A percentile compares a stretch with the other conserved stretches of the same genome.
Conservation (phyloP, 2,888 invertebrate genomes). For the Heliconius cydno region DNA sequence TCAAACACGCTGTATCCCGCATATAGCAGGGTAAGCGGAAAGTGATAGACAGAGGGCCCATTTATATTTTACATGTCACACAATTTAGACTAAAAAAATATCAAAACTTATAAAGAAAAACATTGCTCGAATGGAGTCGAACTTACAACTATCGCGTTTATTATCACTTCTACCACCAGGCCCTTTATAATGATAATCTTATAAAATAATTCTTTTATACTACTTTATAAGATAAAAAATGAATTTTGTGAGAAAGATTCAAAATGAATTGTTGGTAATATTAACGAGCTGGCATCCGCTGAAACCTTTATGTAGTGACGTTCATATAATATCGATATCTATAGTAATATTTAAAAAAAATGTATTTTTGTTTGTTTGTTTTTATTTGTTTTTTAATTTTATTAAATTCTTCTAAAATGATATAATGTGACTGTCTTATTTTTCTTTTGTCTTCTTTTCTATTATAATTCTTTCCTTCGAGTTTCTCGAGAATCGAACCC, state of each 20-base stretch:
- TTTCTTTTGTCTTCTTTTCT: no score
- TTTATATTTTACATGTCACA: no score
- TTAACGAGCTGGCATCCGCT: constrained; percentile 46
- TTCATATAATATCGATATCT: constrained; percentile 26
- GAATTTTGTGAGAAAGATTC: constrained; percentile 39
- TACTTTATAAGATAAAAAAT: constrained; percentile 26
- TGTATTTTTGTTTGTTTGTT: neutral
- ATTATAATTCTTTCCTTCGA: no score
- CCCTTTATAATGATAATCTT: neutral
- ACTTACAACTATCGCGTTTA: neutral
- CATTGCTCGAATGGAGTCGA: neutral
- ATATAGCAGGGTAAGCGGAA: neutral
- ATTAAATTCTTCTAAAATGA: no score
- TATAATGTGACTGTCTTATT: no score
- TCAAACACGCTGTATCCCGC: neutral
- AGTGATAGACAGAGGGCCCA: neutral
- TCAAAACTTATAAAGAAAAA: no score
- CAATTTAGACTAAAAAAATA: no score
- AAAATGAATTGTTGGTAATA: constrained; percentile 43
- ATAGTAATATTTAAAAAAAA: constrained; percentile 27
- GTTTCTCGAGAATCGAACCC: no score
- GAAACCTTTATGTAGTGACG: constrained; percentile 43
- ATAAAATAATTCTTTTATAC: neutral
- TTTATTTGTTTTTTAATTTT: neutral
- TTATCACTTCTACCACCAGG: neutral